Evolutionary conservation across 2,888 invertebrate species (phyloP), one percentile per base, ranked within the genome.

Genomic region (Kuschelorhynchus macadamiae): DNA sequence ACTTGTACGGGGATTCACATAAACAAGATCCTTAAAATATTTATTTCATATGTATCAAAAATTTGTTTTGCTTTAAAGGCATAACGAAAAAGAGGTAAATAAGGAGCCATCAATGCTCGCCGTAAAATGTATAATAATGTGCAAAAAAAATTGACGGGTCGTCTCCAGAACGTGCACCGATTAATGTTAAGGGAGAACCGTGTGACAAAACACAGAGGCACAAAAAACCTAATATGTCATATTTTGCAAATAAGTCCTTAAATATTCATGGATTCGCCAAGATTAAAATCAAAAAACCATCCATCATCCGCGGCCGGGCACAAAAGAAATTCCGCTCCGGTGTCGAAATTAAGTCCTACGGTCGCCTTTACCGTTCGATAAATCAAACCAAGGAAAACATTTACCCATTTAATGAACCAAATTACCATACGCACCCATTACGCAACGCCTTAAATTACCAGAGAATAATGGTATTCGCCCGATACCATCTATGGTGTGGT

Each of bases 361-460:
- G 57, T 44, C 49, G 64, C 57, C 32, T 49, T 60, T 52, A 41
- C 57, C 44, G 33, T 52, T 46, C 66, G 62, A 67, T 67, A 67
- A 67, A 67, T 67, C 62, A 67, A 55, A 36, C 30, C 44, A 67
- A 67, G 32, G 62, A 67, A 67, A 62, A 57, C 67, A 62, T 67
- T 63, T 67, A 63, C 63, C 57, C 63, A 47, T 67, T 67, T 67
- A 67, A 67, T 67, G 61, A 76, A 74, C 75, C 76, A 74, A 73
- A 80, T 80, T 79, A 79, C 78, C 79, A 80, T 80, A 79, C 72
- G 71, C 76, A 77, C 75, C 77, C 77, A 78, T 80, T 80, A 79
- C 76, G 77, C 74, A 80, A 80, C 77, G 74, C 77, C 77, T 79
- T 78, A 79, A 80, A 80, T 80, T 78, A 80, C 56, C 56, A 25